Evolutionary conservation across 2,797 vertebrate species (phyloP).

Genomic region (Platalea minor): DNA sequence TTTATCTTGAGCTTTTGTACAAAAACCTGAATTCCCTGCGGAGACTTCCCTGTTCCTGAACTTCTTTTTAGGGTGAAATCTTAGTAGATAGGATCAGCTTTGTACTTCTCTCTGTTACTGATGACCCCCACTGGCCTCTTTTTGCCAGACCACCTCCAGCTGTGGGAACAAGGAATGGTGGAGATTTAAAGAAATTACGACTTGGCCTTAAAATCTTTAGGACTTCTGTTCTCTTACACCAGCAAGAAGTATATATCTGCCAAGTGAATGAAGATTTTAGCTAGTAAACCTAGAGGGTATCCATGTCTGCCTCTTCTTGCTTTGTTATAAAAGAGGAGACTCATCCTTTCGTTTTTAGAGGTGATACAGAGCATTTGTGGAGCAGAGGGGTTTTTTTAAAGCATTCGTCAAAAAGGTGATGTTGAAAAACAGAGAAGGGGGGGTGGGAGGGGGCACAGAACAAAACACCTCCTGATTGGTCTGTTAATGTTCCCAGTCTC

Average conservation of each 20-base stretch:
- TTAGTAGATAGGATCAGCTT: neutral
- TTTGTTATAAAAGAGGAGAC: neutral
- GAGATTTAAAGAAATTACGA: neutral
- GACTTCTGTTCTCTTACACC: neutral
- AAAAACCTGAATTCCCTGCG: neutral
- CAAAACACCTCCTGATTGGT: neutral
- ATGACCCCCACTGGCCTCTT: neutral
- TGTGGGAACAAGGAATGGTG: neutral
- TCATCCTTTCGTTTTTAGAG: neutral
- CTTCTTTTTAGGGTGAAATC: neutral
- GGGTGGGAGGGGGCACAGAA: no score
- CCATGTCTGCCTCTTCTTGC: neutral
- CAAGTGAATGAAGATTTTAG: neutral
- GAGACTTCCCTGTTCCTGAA: neutral
- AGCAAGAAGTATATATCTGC: neutral
- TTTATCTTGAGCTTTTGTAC: neutral
- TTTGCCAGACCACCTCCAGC: neutral
- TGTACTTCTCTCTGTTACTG: neutral
- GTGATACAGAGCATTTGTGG: neutral
- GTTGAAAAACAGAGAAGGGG: neutral
- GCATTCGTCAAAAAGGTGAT: neutral
- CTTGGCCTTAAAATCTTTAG: neutral
- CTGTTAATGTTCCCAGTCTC: neutral
- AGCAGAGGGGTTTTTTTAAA: neutral
- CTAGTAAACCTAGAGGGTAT: neutral